phyloP scores from a whole-genome alignment of 2,888 invertebrate genomes.

The Choristoneura rosaceana region DNA sequence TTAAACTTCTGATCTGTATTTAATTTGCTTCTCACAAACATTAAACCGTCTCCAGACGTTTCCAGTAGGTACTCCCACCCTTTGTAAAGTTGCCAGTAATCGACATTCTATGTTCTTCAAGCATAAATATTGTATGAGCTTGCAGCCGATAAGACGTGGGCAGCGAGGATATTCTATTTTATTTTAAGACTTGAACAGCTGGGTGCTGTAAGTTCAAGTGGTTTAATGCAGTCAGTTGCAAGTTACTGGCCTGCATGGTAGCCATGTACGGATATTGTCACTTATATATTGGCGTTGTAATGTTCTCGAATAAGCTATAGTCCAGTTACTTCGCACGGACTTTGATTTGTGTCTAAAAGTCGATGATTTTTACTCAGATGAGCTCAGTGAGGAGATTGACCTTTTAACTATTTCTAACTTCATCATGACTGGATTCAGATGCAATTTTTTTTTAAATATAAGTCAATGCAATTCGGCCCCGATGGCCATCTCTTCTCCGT shows the following conservation, averaged over 20 bases:
- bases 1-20: not conserved
- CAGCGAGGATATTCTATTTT: slow-evolving; percentile 62
- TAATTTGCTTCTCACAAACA: not conserved
- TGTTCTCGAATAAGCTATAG: not conserved
- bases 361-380: too few relatives aligned
- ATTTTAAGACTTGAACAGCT: slow-evolving; percentile 55
- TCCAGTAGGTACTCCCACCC: slow-evolving; percentile 40
- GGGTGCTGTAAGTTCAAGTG: slow-evolving; percentile 11
- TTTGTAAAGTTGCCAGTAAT: slow-evolving; percentile 60
- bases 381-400: too few relatives aligned
- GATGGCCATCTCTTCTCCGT: too few relatives aligned
- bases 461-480: too few relatives aligned
- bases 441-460: too few relatives aligned
- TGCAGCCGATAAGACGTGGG: slow-evolving; percentile 65
- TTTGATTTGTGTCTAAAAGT: too few relatives aligned
- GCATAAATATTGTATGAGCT: slow-evolving; percentile 77
- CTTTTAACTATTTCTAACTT: too few relatives aligned
- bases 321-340: too few relatives aligned
- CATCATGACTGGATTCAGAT: too few relatives aligned
- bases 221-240: not conserved
- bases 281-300: not conserved
- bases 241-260: not conserved
- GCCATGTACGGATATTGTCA: not conserved
- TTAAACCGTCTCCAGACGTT: slow-evolving; percentile 25
- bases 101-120: slow-evolving; percentile 74